Conservation (phyloP, 2,888 invertebrate species). For the Volucella bombylans region DNA sequence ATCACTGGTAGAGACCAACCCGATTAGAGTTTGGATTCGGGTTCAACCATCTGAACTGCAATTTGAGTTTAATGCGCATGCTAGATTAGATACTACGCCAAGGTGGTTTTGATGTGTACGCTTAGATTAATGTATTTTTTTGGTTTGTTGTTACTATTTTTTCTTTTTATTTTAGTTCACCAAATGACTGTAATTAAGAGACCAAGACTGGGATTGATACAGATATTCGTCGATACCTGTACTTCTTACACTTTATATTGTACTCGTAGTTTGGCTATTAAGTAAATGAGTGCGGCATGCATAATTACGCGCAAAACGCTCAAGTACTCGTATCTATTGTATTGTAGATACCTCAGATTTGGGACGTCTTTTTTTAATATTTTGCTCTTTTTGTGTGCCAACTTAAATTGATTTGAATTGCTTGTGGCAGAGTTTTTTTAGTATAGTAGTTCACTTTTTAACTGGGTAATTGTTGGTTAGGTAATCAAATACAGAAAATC, state of each 20-base stretch:
- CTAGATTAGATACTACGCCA: slow-evolving; percentile 10
- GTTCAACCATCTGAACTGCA: slow-evolving; percentile 63
- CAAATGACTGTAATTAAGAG: slow-evolving; percentile 53
- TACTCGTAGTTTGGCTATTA: slow-evolving; percentile 8
- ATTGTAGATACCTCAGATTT: no score
- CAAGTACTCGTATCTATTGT: no score
- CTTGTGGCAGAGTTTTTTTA: no score
- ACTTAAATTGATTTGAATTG: no score
- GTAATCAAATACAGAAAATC: no score
- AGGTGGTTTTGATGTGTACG: slow-evolving; percentile 29
- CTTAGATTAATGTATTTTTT: slow-evolving; percentile 11
- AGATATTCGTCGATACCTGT: slow-evolving; percentile 7
- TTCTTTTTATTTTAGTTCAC: slow-evolving; percentile 29
- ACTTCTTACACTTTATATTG: neutral
- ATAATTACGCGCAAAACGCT: slow-evolving; percentile 22
- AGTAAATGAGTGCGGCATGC: slow-evolving; percentile 37
- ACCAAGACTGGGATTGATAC: slow-evolving; percentile 9
- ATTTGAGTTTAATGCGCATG: slow-evolving; percentile 28
- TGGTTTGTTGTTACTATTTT: slow-evolving; percentile 1
- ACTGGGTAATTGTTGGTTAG: no score
- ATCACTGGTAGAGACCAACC: neutral
- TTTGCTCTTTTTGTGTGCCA: no score
- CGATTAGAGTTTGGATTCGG: slow-evolving; percentile 58
- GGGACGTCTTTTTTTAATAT: no score
- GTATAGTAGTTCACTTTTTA: no score